Evolutionary conservation across 2,888 invertebrate species (phyloP), one percentile per base, ranked within the genome.

Genomic region (Drosophila maculinotata): DNA sequence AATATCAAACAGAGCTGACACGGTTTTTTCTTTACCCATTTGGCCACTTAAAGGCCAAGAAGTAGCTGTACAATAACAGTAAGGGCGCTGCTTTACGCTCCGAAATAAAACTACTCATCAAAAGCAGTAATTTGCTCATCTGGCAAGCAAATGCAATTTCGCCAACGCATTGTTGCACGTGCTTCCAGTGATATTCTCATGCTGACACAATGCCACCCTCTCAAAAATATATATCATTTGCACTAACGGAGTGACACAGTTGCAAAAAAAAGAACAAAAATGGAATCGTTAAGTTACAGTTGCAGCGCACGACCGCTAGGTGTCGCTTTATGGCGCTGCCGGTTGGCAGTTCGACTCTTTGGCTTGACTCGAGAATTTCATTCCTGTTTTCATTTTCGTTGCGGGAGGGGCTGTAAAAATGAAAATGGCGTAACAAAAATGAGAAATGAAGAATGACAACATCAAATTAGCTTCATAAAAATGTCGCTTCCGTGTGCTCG

Each of bases 381-480:
- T n/a, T n/a, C n/a, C n/a, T n/a, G 69, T 69, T 69, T 73, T 53
- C 31, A n/a, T 58, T 45, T 41, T 25, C 28, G 20, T 10, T 12
- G n/a, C 1, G 23, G 9, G 12, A 8, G 36, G n/a, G 17, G 76
- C 64, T 69, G 85, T 80, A 76, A 85, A 80, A 85, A 73, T 52
- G 83, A 67, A 72, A 81, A 85, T 82, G 86, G 83, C 69, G 67
- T 71, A 71, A 85, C 81, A 85, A 79, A 81, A 79, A 77, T 76
- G 68, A 72, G 80, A 85, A 82, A 82, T 82, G 86, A 82, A 82
- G 81, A 82, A 82, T 77, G 81, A 82, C 81, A 85, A 83, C 86
- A 85, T 85, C 83, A 82, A 82, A 86, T 82, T 82, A 82, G 82
- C 82, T 82, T 77, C 84, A 82, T 86, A 83, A 82, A 86, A 82